Base-by-base conservation (phyloP, 2,888 invertebrate genomes). In the Drosophila meridionalis region DNA sequence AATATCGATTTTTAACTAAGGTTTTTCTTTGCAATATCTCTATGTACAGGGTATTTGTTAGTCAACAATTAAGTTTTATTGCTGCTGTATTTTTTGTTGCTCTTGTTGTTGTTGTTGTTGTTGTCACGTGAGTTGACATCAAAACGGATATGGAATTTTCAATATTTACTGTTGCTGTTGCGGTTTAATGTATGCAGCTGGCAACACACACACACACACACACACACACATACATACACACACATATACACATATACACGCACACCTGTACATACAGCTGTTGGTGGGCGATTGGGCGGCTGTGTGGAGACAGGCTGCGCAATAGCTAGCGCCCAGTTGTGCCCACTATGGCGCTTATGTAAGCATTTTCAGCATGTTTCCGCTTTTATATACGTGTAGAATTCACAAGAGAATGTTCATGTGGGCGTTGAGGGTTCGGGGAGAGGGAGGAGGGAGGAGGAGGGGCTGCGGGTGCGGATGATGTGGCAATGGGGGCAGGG, bases 321-420 rank as follows among this genome's bases (percentile, higher is more conserved):
- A 74, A 70, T 70, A 67, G 70, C 63, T 78, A 74, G 57, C 56
- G 62, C 65, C 78, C 62, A 69, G 59, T 64, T 72, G 63, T 65
- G 48, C 60, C 47, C 42, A 47, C 67, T 57, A 56, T 67, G 65
- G 63, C 71, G 83, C 87, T 84, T 87, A 84, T 84, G 84, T 84
- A 87, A 84, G 88, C 78, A 82, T 85, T 85, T 84, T 85, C 83
- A 85, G 83, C 87, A 85, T 87, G 86, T 87, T 87, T 84, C 88
- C 76, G 83, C 80, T 82, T 87, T 87, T 85, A 87, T 84, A 84
- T 84, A 84, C 83, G 81, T 73, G 64, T 59, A 32, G 78, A 68
- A 72, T 68, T 53, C 62, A 68, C 58, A 64, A 61, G 64, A 77
- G 60, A 72, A 61, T 72, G 57, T 50, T 42, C 40, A 61, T 42